Evolutionary conservation across 1,140 invertebrate species (phyloP).

Genomic region (Sarcophaga peregrina): DNA sequence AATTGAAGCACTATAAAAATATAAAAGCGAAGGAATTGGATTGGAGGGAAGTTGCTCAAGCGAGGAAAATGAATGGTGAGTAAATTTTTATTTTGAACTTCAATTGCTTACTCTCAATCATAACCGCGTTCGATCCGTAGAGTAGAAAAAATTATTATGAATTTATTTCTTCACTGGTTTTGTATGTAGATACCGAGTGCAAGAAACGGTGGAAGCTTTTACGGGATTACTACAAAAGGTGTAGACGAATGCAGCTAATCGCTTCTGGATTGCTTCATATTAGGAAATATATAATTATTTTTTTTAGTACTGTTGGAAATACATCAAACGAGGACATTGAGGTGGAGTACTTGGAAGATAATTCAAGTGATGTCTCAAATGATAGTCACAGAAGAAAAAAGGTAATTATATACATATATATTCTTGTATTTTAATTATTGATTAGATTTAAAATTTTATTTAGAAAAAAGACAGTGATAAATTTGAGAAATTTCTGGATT

Average conservation of each 20-base stretch:
- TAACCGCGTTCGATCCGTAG: no score
- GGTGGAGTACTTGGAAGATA: background rate
- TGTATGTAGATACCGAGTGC: constrained; percentile 3
- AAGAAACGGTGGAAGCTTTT: constrained; percentile 30
- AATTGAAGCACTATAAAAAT: constrained; percentile 17
- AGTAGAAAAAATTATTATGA: no score
- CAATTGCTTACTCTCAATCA: background rate
- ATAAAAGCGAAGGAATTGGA: background rate
- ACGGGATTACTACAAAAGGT: constrained; percentile 20
- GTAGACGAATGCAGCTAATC: background rate
- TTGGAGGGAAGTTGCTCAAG: background rate
- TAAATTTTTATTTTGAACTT: no score
- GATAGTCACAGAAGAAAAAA: background rate
- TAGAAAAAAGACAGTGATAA: constrained; percentile 23
- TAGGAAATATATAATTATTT: background rate
- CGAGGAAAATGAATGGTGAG: background rate
- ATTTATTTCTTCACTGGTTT: no score
- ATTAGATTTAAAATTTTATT: background rate
- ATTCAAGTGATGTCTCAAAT: background rate
- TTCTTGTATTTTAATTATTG: no score
- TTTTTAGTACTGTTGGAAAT: background rate
- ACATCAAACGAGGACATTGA: background rate
- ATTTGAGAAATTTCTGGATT: constrained; percentile 5
- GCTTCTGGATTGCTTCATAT: background rate
- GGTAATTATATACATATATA: background rate